These are phyloP conservation scores for Pterocles gutturalis DNA, from an alignment of 2,113 vertebrate genomes.

Conservation along the genomic window DNA sequence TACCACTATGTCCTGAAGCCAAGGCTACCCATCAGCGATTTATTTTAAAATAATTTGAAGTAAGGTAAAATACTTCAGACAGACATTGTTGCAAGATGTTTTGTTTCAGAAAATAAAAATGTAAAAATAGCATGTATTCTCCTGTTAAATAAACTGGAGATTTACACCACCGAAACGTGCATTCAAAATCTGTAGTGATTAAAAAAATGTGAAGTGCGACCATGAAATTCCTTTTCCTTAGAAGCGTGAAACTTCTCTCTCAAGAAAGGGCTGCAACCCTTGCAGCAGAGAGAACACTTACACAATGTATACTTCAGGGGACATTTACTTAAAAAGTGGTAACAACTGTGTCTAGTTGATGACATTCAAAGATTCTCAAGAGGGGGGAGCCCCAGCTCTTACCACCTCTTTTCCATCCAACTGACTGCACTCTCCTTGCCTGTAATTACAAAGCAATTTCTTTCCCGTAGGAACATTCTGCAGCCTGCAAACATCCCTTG, in stretches of 20 bases:
- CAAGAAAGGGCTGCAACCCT: not conserved
- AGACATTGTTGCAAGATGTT: not conserved
- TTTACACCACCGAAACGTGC: not conserved
- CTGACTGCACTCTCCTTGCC: constrained; percentile 25
- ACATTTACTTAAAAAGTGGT: not conserved
- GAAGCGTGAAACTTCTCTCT: not conserved
- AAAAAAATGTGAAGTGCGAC: not conserved
- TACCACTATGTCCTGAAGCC: not conserved
- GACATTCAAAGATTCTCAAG: not conserved
- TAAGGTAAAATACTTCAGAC: not conserved
- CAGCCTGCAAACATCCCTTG: constrained; percentile 44
- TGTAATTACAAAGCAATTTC: constrained; percentile 61
- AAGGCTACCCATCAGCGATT: not conserved
- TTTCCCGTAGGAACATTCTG: constrained; percentile 22
- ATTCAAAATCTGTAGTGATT: not conserved
- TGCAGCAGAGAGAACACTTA: not conserved
- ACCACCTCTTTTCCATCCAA: not conserved
- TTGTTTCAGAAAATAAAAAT: not conserved
- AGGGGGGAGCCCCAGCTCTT: not conserved
- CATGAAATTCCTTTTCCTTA: not conserved
- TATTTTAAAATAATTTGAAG: not conserved
- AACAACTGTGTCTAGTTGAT: not conserved
- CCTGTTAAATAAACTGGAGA: not conserved
- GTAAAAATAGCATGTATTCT: not conserved
- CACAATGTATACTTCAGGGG: not conserved